Conservation (phyloP, 1,140 invertebrate genomes). For the Pantala flavescens region DNA sequence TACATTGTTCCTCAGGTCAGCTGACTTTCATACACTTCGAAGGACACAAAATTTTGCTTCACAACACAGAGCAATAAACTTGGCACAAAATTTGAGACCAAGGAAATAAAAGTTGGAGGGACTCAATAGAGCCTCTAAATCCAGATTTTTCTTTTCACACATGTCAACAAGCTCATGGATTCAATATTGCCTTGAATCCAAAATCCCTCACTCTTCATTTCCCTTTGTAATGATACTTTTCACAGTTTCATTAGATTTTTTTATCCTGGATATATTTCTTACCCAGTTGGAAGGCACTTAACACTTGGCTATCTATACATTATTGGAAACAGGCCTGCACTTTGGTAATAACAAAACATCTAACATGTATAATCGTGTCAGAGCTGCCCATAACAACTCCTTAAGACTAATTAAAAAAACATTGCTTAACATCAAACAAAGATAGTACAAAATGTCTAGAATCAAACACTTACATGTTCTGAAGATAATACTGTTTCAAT, state of each 20-base stretch:
- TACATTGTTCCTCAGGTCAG: conserved; percentile 20
- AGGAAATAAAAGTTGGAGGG: conserved; percentile 18
- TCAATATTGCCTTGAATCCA: conserved; percentile 18
- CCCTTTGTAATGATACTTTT: conserved; percentile 9
- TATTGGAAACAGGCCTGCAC: conserved; percentile 20
- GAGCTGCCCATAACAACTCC: conserved; percentile 4
- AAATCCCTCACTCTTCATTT: conserved; percentile 4
- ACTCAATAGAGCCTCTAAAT: conserved; percentile 18
- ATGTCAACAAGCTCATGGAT: conserved; percentile 17
- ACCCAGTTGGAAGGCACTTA: conserved; percentile 22
- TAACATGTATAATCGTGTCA: conserved; percentile 7
- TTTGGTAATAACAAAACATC: conserved; percentile 19
- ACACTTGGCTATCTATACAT: conserved; percentile 20
- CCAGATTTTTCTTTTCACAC: conserved; percentile 13
- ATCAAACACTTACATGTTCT: conserved; percentile 15
- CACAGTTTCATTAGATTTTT: conserved; percentile 18
- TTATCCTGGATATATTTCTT: conserved; percentile 15
- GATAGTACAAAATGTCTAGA: conserved; percentile 14
- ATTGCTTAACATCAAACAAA: conserved; percentile 3
- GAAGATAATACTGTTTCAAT: conserved; percentile 22
- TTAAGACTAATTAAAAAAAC: conserved; percentile 4
- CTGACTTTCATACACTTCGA: conserved; percentile 22
- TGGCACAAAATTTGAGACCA: conserved; percentile 24
- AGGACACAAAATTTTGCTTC: conserved; percentile 24
- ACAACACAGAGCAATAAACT: conserved; percentile 27